Evolutionary conservation across 2,797 vertebrate genomes (phyloP), one percentile per base, ranked within the genome.

Genomic region (Orientallactaga sibirica): DNA sequence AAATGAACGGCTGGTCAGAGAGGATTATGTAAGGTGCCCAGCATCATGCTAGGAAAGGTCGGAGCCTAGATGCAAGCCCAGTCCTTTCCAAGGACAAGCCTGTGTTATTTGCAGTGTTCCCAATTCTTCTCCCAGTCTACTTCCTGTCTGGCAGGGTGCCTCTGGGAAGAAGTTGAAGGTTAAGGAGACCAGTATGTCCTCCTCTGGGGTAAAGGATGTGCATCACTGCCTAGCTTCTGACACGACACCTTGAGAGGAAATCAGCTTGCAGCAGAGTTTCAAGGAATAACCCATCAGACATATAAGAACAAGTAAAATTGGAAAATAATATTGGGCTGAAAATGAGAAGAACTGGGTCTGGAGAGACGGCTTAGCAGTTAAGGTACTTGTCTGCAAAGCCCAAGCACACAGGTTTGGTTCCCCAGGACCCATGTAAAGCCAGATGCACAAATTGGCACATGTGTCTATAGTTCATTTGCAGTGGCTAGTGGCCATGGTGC

Each of bases 11-110:
- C 48, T 78, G 33, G 68, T 86, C 29, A 71, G 70, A 79, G 33
- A 52, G 58, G 64, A 96, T 0, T 94, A 71, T 85, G 29, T 96
- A 18, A 64, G 41, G 94, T 89, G 68, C 75, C 43, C 66, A 55
- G 58, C 55, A 41, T 90, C 52, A 2, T 78, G 58, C 62, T 81
- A 22, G n/a, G 22, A 83, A 58, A 37, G 15, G 14, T 5, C 52
- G 15, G 52, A 55, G 4, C 14, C 75, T 74, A 27, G 33, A 62
- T 61, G 66, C 33, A 58, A 83, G 88, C 16, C 43, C 29, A 74
- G 70, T 55, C 61, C 73, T 91, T 48, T 5, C 0, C 10, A 3
- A n/a, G 37, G 25, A 74, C n/a, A 41, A 14, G 86, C 43, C 91
- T 93, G 91, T 91, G 85, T 58, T 79, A 67, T 73, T 7, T 19